These are phyloP conservation scores for Petroica traversi DNA, from an alignment of 2,113 vertebrate species.

Conservation along the genomic window DNA sequence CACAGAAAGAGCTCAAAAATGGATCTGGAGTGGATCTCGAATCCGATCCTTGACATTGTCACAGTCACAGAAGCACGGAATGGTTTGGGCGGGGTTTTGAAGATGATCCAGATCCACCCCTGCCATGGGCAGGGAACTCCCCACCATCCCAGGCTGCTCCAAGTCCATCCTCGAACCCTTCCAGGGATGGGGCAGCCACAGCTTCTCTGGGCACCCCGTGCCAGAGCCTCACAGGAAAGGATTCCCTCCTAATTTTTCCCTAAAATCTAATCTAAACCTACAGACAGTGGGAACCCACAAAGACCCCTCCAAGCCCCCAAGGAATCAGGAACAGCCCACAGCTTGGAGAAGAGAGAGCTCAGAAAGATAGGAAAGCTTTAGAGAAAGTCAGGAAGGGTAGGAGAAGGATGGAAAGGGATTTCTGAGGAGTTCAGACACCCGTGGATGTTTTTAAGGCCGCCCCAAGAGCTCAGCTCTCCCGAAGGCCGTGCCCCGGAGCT, in stretches of 20 bases:
- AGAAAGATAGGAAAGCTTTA: neutral
- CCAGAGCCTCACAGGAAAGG: neutral
- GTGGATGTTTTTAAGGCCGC: neutral
- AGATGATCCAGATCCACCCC: neutral
- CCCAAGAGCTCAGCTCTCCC: neutral
- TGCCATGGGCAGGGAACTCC: neutral
- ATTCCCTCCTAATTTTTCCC: neutral
- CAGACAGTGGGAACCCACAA: neutral
- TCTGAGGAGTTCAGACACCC: neutral
- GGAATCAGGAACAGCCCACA: neutral
- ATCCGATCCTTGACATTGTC: neutral
- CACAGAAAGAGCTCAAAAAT: neutral
- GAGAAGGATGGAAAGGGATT: neutral
- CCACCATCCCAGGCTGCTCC: rapidly evolving
- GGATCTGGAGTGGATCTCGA: neutral
- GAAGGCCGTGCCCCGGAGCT: neutral
- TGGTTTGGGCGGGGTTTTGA: neutral
- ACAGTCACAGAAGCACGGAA: neutral
- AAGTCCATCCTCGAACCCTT: neutral
- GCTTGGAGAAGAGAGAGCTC: neutral
- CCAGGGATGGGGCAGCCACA: neutral
- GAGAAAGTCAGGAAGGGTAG: neutral
- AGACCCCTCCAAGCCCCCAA: neutral
- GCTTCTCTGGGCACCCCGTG: neutral
- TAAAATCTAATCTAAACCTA: neutral